These are phyloP conservation scores for Phortica magna DNA, from an alignment of 2,888 invertebrate species.

Conservation along the genomic window DNA sequence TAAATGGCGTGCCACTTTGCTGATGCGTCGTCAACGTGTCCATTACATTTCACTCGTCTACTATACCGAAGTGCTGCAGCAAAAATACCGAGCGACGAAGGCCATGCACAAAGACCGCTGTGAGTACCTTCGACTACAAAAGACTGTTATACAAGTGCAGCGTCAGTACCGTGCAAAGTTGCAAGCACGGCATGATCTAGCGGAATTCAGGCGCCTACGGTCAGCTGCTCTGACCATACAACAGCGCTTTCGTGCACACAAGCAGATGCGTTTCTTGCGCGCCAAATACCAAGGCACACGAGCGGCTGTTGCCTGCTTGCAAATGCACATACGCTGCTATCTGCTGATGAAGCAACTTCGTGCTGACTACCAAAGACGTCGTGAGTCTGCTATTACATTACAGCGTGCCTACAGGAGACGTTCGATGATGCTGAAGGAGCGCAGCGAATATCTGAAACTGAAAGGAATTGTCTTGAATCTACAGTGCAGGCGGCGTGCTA, in stretches of 20 bases:
- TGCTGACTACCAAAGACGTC: constrained; percentile 35
- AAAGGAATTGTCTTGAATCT: constrained; percentile 65
- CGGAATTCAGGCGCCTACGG: constrained; percentile 61
- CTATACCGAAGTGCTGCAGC: constrained; percentile 67
- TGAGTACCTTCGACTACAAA: constrained; percentile 54
- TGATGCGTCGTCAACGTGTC: constrained; percentile 60
- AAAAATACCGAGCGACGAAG: constrained; percentile 62
- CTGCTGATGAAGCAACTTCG: constrained; percentile 53
- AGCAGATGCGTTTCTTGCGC: constrained; percentile 68
- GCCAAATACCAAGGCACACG: constrained; percentile 67
- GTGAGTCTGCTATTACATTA: constrained; percentile 43
- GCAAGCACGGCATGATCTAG: constrained; percentile 55
- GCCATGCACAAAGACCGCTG: constrained; percentile 63
- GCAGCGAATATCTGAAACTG: constrained; percentile 57
- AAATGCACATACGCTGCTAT: constrained; percentile 73
- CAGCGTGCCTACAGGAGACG: constrained; percentile 57
- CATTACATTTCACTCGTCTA: constrained; percentile 63
- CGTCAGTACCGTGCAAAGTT: constrained; percentile 68
- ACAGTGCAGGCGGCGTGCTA: constrained; percentile 60
- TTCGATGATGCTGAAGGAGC: constrained; percentile 64
- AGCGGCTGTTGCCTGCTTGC: constrained; percentile 73
- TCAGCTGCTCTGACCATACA: constrained; percentile 71
- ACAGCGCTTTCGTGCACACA: constrained; percentile 61
- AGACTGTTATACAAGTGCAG: constrained; percentile 70
- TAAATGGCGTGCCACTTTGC: constrained; percentile 73